Conservation (phyloP, 2,888 invertebrate genomes). For the Bibio marci region DNA sequence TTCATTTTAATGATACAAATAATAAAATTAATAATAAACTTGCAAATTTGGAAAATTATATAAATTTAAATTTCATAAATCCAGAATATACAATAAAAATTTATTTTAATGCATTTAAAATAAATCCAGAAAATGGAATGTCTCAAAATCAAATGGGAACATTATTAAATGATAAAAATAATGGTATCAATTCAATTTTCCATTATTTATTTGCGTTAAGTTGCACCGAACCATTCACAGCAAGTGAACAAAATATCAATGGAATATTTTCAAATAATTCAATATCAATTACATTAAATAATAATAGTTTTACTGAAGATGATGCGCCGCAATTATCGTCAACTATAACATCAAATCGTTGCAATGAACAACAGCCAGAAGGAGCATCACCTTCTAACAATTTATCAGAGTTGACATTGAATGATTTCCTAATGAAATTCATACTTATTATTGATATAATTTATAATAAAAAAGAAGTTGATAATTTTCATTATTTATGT, state of each 20-base stretch:
- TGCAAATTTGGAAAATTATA: slow-evolving; percentile 9
- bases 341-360: no score
- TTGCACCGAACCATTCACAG: slow-evolving; percentile 68
- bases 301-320: neutral
- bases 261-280: slow-evolving; percentile 53
- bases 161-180: slow-evolving; percentile 59
- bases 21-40: no score
- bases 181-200: slow-evolving; percentile 74
- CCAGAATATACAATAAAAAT: slow-evolving; percentile 47
- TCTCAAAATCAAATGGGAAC: slow-evolving; percentile 92
- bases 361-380: no score
- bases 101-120: slow-evolving; percentile 66
- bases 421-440: slow-evolving; percentile 29
- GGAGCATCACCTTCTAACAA: no score
- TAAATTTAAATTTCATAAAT: slow-evolving; percentile 13
- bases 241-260: slow-evolving; percentile 72
- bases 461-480: slow-evolving; percentile 35
- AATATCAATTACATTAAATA: slow-evolving; percentile 23
- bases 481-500: slow-evolving; percentile 47
- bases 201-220: slow-evolving; percentile 74
- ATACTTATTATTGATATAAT: slow-evolving; percentile 32
- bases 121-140: slow-evolving; percentile 69
- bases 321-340: neutral
- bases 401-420: no score
- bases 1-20: slow-evolving; percentile 22